phyloP scores from a whole-genome alignment of 2,888 invertebrate species.

The Synanthedon andrenaeformis region DNA sequence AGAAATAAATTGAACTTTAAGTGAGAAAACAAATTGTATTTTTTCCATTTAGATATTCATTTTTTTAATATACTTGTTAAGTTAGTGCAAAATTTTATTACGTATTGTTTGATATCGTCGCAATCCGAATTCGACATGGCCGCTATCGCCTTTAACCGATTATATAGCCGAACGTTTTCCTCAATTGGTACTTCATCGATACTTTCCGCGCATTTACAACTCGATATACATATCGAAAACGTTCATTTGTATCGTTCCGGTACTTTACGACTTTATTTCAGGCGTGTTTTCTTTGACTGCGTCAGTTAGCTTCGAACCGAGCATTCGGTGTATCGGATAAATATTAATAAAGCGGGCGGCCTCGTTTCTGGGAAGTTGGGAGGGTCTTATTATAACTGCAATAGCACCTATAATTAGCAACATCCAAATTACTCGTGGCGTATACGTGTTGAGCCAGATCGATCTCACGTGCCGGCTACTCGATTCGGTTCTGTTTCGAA shows the following conservation, averaged over 20 bases:
- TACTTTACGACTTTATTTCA: slow-evolving; percentile 69
- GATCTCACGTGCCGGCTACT: slow-evolving; percentile 50
- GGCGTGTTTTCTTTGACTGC: slow-evolving; percentile 67
- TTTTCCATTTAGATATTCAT: slow-evolving; percentile 6
- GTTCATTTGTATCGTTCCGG: slow-evolving; percentile 65
- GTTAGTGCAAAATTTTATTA: slow-evolving; percentile 5
- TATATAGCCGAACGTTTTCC: slow-evolving; percentile 34
- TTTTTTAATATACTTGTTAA: no score
- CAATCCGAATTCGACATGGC: background rate
- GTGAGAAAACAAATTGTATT: no score
- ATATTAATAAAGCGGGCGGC: slow-evolving; percentile 69
- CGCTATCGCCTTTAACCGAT: slow-evolving; percentile 12
- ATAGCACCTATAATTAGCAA: slow-evolving; percentile 69
- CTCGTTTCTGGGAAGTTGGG: slow-evolving; percentile 69
- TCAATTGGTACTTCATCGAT: slow-evolving; percentile 42
- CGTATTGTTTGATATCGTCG: background rate
- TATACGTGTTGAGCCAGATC: slow-evolving; percentile 53
- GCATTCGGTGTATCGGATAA: slow-evolving; percentile 64
- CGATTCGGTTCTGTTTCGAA: slow-evolving; percentile 28
- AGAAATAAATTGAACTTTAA: no score
- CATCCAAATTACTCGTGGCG: slow-evolving; percentile 63
- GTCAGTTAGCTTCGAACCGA: slow-evolving; percentile 62
- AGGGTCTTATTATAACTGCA: slow-evolving; percentile 71
- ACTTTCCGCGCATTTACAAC: slow-evolving; percentile 54
- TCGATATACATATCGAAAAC: slow-evolving; percentile 51